A percentile compares a stretch with the other conserved stretches of the same genome.
Conservation (phyloP, 2,888 invertebrate species). For the Clusia tigrina region DNA sequence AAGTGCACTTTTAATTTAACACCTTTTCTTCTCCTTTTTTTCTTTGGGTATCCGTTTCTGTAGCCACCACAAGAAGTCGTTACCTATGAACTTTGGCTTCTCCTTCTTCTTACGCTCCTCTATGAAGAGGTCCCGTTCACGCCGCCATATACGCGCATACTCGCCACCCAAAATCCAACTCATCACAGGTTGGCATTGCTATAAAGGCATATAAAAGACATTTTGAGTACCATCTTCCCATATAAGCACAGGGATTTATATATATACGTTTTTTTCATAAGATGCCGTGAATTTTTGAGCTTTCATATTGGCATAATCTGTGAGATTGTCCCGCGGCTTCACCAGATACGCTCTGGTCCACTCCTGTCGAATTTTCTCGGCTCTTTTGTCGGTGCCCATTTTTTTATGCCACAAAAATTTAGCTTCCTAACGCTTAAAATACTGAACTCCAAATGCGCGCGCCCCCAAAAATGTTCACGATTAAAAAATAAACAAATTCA, state of each 20-base stretch:
- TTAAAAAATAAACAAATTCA: too few species aligned
- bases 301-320: slow-evolving; percentile 37
- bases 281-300: slow-evolving; percentile 40
- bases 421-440: too few species aligned
- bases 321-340: slow-evolving; percentile 45
- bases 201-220: not conserved
- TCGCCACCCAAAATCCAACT: slow-evolving; percentile 41
- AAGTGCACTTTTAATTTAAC: too few species aligned
- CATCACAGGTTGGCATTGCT: slow-evolving; percentile 41
- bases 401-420: slow-evolving; percentile 24
- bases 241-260: not conserved
- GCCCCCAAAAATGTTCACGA: too few species aligned
- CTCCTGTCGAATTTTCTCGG: slow-evolving; percentile 26
- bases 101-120: slow-evolving; percentile 20
- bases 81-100: slow-evolving; percentile 41
- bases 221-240: not conserved
- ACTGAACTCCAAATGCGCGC: too few species aligned
- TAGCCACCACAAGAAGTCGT: slow-evolving; percentile 50
- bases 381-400: too few species aligned
- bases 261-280: slow-evolving; percentile 43
- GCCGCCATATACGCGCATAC: slow-evolving; percentile 45
- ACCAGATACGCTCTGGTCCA: slow-evolving; percentile 41
- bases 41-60: slow-evolving; percentile 40
- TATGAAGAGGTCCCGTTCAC: slow-evolving; percentile 40
- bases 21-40: not conserved